Base-by-base conservation (phyloP, 2,113 vertebrate genomes). In the Atherinomorus stipes region DNA sequence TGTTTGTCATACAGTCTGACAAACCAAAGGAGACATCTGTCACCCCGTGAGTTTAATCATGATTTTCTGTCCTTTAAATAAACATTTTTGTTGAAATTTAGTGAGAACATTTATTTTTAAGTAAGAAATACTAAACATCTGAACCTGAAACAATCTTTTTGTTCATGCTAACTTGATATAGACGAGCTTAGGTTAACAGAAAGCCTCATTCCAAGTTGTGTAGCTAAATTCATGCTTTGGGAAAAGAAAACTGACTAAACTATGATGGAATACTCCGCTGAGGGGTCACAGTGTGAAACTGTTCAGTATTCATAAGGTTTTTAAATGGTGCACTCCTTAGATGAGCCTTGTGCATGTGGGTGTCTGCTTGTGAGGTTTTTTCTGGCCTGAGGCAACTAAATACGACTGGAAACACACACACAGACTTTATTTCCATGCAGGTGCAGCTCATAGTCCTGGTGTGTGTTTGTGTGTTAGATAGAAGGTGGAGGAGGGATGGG, bases 281-380 rank as follows among this genome's bases (percentile, higher is more conserved):
- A 76, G 71, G 76, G 84, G 84, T 85, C 87, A 78, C 84, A 87
- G 89, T 80, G 77, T 89, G 87, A 82, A 73, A 19, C 88, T 89
- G 88, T 76, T 90, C 75, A 80, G 80, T 92, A 89, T 90, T 89
- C 87, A 90, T 89, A 76, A 82, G 79, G 79, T 50, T 85, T 86
- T 82, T 76, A 78, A 73, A 67, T 66, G 72, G 56, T 54, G 0
- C 31, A 34, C 74, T 75, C 73, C 71, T 81, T 52, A 86, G 80
- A 83, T 87, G 80, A 80, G 63, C 63, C 52, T 3, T 61, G 62
- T 18, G 71, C 40, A 50, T 44, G 70, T 40, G 58, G 63, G 68
- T 76, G 62, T 74, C 47, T 84, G 72, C 22, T 64, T 76, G 71
- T 13, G 22, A 45, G 15, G 6, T 3, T 65, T 65, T 26, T 60